phyloP scores from a whole-genome alignment of 2,113 vertebrate species.

The Zapus hudsonius region DNA sequence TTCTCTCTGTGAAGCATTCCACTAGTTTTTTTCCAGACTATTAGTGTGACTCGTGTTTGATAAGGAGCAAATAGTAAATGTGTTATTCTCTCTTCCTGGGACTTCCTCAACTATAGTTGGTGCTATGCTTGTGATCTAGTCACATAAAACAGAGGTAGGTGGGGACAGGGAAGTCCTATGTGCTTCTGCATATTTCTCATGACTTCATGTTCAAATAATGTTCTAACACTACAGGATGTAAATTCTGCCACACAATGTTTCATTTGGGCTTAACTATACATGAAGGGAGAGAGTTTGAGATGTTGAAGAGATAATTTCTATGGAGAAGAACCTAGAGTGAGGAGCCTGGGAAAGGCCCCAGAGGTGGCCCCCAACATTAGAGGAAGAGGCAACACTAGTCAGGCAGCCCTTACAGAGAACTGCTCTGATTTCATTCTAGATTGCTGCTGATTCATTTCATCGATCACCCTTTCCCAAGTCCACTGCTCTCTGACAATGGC shows the following conservation, averaged over 20 bases:
- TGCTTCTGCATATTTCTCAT: background rate
- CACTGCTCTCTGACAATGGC: accelerated
- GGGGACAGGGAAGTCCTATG: background rate
- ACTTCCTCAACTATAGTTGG: background rate
- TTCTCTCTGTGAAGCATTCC: background rate
- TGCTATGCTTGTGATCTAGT: accelerated
- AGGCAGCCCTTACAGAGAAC: background rate
- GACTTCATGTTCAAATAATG: background rate
- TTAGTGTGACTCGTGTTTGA: background rate
- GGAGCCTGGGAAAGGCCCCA: background rate
- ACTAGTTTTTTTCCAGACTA: background rate
- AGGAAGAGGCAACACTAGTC: accelerated
- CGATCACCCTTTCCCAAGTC: background rate
- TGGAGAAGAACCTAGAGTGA: background rate
- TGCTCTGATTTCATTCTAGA: background rate
- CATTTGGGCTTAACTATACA: background rate
- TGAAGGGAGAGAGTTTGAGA: background rate
- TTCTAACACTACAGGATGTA: background rate
- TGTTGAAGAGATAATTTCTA: background rate
- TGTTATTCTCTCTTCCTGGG: background rate
- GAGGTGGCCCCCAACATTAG: background rate
- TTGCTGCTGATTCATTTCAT: background rate
- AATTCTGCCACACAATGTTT: accelerated
- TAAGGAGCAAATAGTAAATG: too few relatives aligned
- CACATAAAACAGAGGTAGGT: too few relatives aligned